Percentiles rank a stretch among this genome's conserved stretches.
These are phyloP conservation scores for Stigmatopora argus DNA, from an alignment of 2,113 vertebrate genomes.

Conservation along the genomic window DNA sequence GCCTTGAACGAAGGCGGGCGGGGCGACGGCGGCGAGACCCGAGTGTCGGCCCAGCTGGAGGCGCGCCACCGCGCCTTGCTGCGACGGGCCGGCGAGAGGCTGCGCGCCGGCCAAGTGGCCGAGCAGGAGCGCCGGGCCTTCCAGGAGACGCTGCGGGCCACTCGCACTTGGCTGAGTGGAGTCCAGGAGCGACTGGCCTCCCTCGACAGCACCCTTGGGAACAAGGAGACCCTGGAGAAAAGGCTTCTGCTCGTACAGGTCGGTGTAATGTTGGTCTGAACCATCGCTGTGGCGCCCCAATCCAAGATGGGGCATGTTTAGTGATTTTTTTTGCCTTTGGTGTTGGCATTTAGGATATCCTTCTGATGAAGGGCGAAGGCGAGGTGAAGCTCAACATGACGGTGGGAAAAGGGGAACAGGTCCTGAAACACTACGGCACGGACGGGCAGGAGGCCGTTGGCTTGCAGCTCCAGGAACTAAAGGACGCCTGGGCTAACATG, in stretches of 20 bases:
- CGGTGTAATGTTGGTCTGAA: neutral
- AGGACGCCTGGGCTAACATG: constrained; percentile 80
- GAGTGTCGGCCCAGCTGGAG: constrained; percentile 80
- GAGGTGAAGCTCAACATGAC: constrained; percentile 95
- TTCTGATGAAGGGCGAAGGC: constrained; percentile 92
- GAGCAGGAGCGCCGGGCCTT: constrained; percentile 89
- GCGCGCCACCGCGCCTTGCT: constrained; percentile 80
- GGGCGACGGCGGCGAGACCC: constrained; percentile 77
- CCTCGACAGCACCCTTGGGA: constrained; percentile 81
- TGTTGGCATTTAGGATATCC: constrained; percentile 76
- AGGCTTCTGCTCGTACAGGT: constrained; percentile 86
- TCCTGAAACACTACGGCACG: constrained; percentile 77
- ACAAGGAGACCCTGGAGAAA: constrained; percentile 81
- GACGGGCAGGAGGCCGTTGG: constrained; percentile 82
- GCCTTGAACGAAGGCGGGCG: constrained; percentile 80
- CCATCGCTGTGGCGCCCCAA: too few species aligned
- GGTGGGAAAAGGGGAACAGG: constrained; percentile 91
- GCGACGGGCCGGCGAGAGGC: constrained; percentile 75
- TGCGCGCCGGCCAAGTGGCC: constrained; percentile 79
- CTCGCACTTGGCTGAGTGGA: constrained; percentile 82
- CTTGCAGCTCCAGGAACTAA: constrained; percentile 78
- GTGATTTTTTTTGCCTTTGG: neutral
- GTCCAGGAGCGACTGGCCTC: constrained; percentile 78
- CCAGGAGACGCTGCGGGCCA: constrained; percentile 81
- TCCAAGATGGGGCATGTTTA: too few species aligned